phyloP scores from a whole-genome alignment of 2,888 invertebrate genomes.

The Drosophila infuscata region DNA sequence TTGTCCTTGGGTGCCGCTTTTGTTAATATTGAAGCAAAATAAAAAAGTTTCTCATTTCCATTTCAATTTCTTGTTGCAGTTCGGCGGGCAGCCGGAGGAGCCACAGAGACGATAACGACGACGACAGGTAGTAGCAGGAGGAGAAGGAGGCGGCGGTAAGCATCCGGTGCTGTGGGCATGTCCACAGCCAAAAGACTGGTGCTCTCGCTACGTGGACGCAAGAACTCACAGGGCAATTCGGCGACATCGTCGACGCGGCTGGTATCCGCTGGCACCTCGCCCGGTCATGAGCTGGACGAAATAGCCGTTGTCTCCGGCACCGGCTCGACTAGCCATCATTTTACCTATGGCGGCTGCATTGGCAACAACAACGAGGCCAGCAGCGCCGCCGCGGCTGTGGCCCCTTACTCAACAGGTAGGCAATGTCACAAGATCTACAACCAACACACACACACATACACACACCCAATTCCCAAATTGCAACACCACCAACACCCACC shows the following conservation, averaged over 20 bases:
- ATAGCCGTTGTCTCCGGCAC: slow-evolving; percentile 89
- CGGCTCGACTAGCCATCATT: slow-evolving; percentile 85
- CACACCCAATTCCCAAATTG: not conserved
- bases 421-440: not conserved
- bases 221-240: slow-evolving; percentile 86
- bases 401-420: slow-evolving; percentile 83
- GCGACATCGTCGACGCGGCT: slow-evolving; percentile 86
- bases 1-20: slow-evolving; percentile 18
- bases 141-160: slow-evolving; percentile 24
- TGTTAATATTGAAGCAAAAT: slow-evolving; percentile 54
- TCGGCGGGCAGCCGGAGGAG: slow-evolving; percentile 22
- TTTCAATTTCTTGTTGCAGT: slow-evolving; percentile 78
- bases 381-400: slow-evolving; percentile 78
- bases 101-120: slow-evolving; percentile 19
- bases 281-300: slow-evolving; percentile 88
- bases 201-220: slow-evolving; percentile 87
- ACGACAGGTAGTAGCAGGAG: not conserved
- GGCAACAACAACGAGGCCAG: slow-evolving; percentile 74
- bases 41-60: slow-evolving; percentile 66
- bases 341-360: slow-evolving; percentile 83
- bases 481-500: not conserved
- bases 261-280: slow-evolving; percentile 85
- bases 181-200: slow-evolving; percentile 88
- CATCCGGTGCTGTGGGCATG: slow-evolving; percentile 85
- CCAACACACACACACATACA: not conserved